Base-by-base conservation (phyloP, 2,113 vertebrate genomes). In the Martes martes region DNA sequence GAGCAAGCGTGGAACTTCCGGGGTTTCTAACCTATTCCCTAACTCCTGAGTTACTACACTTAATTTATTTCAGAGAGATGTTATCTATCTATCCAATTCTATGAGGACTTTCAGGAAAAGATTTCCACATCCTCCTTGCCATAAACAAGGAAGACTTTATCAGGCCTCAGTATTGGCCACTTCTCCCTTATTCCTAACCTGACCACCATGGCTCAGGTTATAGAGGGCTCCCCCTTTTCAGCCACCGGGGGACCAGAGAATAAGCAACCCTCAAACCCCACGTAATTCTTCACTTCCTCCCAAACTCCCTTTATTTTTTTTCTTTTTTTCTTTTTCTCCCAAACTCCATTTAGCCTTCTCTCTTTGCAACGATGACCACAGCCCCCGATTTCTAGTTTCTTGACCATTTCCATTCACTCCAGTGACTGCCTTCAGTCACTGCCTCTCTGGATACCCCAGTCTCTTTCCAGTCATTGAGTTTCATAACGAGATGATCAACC, bases 401-500 rank as follows among this genome's bases (percentile, higher is more conserved):
- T 50, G 18, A 78, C 14, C 57, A 92, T 71, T 55, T 80, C 84
- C 45, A 91, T 85, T 93, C 69, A 69, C 59, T 61, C 59, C 24
- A 61, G 59, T 10, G 24, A 61, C 15, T 88, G 90, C 36, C 19
- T 69, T 65, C 21, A 11, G 65, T 96, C 81, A 92, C 59, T 15
- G 7, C 42, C 24, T 93, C 71, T 85, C 65, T 93, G 84, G 63
- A 71, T 82, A 93, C 31, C 9, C 16, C 31, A 39, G 33, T 26
- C 57, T 97, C 82, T 91, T 55, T 95, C 45, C 42, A 91, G 78
- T 26, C 89, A 79, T 61, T 96, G 39, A 79, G 36, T 74, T 89
- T 89, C 79, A 89, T 50, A 16, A 69, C 18, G 79, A 95, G 57
- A 84, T 7, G 4, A 81, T 84, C 59, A 95, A 74, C 45, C 18